phyloP scores from a whole-genome alignment of 2,113 vertebrate species.

The Megaceryle torquata region DNA sequence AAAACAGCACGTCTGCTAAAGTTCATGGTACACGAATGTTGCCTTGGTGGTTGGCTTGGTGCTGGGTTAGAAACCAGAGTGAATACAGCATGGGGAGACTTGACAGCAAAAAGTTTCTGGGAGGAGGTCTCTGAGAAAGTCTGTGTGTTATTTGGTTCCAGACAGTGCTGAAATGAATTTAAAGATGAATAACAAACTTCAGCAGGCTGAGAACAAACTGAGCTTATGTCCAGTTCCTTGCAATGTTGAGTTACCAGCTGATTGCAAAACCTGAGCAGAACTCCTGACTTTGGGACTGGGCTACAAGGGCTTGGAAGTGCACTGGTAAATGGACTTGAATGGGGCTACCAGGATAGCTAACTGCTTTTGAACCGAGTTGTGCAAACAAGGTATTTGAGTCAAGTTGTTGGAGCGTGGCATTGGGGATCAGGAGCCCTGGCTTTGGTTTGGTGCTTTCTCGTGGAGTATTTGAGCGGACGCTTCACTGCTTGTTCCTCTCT shows the following conservation, averaged over 20 bases:
- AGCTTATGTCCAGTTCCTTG: not conserved
- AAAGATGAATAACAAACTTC: not conserved
- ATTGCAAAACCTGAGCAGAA: not conserved
- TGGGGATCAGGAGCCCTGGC: not conserved
- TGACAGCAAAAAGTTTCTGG: not conserved
- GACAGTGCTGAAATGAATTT: not conserved
- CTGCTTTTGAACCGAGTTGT: not conserved
- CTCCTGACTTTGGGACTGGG: not conserved
- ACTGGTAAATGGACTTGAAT: not conserved
- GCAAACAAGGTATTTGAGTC: not conserved
- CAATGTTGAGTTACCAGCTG: not conserved
- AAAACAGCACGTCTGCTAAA: rapidly evolving
- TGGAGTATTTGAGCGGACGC: not conserved
- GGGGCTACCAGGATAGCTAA: not conserved
- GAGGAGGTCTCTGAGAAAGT: not conserved
- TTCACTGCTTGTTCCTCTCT: not conserved
- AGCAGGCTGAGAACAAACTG: not conserved
- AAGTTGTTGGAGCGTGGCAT: not conserved
- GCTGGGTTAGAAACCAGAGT: not conserved
- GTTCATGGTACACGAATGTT: rapidly evolving
- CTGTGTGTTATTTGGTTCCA: not conserved
- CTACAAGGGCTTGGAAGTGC: not conserved
- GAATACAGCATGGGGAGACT: rapidly evolving
- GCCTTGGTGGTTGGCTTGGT: not conserved
- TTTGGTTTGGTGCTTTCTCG: not conserved